phyloP scores from a whole-genome alignment of 1,140 invertebrate genomes.

The Bombus impatiens region DNA sequence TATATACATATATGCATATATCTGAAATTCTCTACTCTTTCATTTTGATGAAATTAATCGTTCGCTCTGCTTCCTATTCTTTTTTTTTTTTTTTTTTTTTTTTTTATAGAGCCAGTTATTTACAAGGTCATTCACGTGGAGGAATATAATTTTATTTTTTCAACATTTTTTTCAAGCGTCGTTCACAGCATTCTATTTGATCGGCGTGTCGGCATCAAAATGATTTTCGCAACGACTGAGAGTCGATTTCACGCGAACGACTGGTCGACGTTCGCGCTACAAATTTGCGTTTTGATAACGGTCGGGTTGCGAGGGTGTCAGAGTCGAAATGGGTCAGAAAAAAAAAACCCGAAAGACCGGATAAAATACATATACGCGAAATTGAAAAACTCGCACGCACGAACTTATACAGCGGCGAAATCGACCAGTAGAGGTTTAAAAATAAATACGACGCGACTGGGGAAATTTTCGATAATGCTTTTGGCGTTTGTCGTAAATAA shows the following conservation, averaged over 20 bases:
- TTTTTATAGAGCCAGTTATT: background rate
- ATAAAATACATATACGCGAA: background rate
- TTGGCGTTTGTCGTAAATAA: conserved; percentile 40
- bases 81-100: too few relatives aligned
- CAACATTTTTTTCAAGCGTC: background rate
- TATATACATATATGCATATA: background rate
- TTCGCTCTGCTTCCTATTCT: background rate
- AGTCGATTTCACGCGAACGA: conserved; percentile 18
- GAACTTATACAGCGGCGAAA: too few relatives aligned
- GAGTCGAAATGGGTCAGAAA: background rate
- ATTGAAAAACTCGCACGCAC: background rate
- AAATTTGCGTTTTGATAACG: conserved; percentile 9
- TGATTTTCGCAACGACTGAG: conserved; percentile 16
- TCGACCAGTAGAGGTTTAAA: background rate
- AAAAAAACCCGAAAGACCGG: background rate
- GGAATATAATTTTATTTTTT: background rate
- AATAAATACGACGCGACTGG: background rate
- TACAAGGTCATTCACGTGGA: background rate
- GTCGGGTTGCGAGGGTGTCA: background rate
- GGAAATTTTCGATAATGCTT: background rate
- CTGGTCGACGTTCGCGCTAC: background rate
- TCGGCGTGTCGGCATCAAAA: background rate
- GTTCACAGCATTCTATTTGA: background rate
- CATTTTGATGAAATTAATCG: background rate
- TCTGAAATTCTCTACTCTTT: background rate